These are phyloP conservation scores for Regulus satrapa DNA, from an alignment of 2,113 vertebrate species.

Conservation along the genomic window DNA sequence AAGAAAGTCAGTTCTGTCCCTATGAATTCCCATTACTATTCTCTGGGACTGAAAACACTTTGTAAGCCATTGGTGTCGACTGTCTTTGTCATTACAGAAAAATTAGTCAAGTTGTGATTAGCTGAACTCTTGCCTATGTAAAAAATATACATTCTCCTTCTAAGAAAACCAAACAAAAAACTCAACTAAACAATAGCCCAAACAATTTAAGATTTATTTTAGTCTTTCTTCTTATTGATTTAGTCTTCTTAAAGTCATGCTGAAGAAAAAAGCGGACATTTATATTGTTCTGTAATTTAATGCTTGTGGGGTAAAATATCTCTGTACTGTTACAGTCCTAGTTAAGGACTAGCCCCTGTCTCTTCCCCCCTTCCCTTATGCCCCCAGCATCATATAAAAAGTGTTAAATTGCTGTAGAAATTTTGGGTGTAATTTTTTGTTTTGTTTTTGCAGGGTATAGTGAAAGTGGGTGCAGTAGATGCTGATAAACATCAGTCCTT, in stretches of 20 bases:
- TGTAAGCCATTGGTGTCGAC: background rate
- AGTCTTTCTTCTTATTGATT: too few species aligned
- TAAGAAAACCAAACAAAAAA: background rate
- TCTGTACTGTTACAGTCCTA: background rate
- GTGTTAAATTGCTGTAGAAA: background rate
- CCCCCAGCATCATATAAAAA: background rate
- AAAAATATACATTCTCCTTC: background rate
- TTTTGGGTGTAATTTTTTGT: background rate
- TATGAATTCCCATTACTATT: background rate
- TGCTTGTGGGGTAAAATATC: background rate
- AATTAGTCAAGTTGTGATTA: background rate
- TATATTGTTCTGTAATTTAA: background rate
- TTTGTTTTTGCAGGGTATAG: constrained; percentile 79
- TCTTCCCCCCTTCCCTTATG: background rate
- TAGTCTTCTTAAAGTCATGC: too few species aligned
- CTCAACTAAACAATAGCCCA: background rate
- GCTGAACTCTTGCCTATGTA: background rate
- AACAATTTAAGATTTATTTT: background rate
- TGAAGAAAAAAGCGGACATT: background rate
- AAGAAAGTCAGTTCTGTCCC: background rate
- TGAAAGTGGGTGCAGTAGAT: constrained; percentile 94
- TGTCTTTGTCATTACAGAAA: background rate
- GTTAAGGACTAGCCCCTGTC: background rate
- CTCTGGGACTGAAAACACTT: background rate
- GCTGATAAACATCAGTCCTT: constrained; percentile 92